These are phyloP conservation scores for Oreochromis grahami DNA, from an alignment of 2,797 vertebrate genomes.

Conservation along the genomic window DNA sequence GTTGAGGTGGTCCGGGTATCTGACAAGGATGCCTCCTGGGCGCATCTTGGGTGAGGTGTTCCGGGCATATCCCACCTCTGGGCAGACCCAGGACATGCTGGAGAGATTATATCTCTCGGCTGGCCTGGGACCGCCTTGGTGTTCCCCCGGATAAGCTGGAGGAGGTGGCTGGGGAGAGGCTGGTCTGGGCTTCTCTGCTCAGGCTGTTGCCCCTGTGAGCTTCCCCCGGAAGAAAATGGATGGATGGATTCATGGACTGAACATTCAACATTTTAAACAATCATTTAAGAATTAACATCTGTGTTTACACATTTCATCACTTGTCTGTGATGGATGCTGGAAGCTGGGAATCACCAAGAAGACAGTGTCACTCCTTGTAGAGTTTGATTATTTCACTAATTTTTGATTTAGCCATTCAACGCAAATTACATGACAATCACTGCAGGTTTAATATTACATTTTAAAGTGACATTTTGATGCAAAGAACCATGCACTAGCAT, in stretches of 20 bases:
- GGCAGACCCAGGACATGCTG: neutral
- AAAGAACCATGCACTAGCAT: neutral
- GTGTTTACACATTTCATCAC: neutral
- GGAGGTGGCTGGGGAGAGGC: neutral
- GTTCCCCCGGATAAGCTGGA: neutral
- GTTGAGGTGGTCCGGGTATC: neutral
- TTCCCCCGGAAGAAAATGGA: neutral
- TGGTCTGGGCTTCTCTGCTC: neutral
- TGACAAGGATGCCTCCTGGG: neutral
- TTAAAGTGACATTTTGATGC: neutral
- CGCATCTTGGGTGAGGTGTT: neutral
- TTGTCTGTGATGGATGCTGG: neutral
- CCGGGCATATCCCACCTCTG: neutral
- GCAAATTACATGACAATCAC: neutral
- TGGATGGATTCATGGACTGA: neutral
- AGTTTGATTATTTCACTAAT: neutral
- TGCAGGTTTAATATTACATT: neutral
- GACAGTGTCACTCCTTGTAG: neutral
- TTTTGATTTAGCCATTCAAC: neutral
- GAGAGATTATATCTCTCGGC: neutral
- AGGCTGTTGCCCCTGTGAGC: neutral
- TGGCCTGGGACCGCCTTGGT: rapidly evolving
- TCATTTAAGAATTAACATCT: neutral
- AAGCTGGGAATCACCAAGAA: neutral
- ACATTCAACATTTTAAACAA: neutral